phyloP scores from a whole-genome alignment of 2,888 invertebrate species.

The Epirrhoe alternata region DNA sequence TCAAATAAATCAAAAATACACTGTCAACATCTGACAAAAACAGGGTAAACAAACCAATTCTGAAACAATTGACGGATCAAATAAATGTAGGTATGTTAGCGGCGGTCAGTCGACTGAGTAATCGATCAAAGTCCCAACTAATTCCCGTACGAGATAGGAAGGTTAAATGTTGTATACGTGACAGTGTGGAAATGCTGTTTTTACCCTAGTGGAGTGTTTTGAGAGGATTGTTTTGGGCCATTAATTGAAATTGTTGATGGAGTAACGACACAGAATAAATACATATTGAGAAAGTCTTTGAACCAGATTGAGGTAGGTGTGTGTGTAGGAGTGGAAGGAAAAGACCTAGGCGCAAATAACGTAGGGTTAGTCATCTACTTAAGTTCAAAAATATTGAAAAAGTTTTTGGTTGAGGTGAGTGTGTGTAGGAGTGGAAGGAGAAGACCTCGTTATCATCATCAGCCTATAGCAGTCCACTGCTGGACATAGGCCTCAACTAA shows the following conservation, averaged over 20 bases:
- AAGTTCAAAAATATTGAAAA: too few species aligned
- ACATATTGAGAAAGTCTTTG: too few species aligned
- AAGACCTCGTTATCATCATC: too few species aligned
- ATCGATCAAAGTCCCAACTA: conserved; percentile 52
- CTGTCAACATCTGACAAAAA: conserved; percentile 26
- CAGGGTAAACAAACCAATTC: conserved; percentile 33
- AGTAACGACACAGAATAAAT: background rate
- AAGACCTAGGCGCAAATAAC: too few species aligned
- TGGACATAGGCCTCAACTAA: too few species aligned
- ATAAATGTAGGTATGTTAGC: conserved; percentile 23
- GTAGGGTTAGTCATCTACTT: too few species aligned
- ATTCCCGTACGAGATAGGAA: conserved; percentile 48
- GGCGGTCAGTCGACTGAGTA: conserved; percentile 32
- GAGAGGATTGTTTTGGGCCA: conserved; percentile 40
- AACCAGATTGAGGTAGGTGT: too few species aligned
- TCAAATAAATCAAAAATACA: conserved; percentile 22
- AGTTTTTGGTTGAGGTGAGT: too few species aligned
- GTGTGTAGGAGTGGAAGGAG: too few species aligned
- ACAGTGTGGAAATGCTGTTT: conserved; percentile 47
- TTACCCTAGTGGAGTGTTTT: conserved; percentile 48
- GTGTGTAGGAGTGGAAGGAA: too few species aligned
- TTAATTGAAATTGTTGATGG: conserved; percentile 14
- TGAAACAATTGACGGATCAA: conserved; percentile 31
- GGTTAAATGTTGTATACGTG: conserved; percentile 51
- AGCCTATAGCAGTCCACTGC: too few species aligned